Base-by-base conservation (phyloP, 2,888 invertebrate genomes). In the Dioctria rufipes region DNA sequence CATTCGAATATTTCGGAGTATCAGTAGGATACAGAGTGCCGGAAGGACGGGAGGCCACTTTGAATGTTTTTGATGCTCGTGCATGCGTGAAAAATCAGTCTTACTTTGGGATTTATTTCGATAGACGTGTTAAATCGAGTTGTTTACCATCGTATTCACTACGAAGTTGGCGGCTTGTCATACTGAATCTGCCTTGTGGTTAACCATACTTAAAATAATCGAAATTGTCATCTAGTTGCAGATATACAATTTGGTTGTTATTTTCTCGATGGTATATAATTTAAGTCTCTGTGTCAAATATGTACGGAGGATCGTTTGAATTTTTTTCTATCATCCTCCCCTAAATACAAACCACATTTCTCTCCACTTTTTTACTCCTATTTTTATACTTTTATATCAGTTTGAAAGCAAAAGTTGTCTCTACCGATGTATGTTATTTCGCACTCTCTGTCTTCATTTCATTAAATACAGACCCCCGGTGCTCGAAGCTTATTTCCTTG, bases 71-170 rank as follows among this genome's bases (percentile, higher is more conserved):
- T 65, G n/a, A 39, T 51, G 65, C 39, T 49, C 65, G 43, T 78
- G 63, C 78, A 78, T 65, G 78, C 63, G 78, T 78, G 65, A 78
- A 63, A 75, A 63, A 61, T 39, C 63, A 51, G 37, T 51, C 43
- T 51, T 49, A 78, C 49, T 78, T 63, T 51, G 39, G 46, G 61
- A 65, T 61, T 78, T 65, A 65, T 49, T 65, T 78, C 39, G 40
- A 40, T 46, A 51, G 65, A 78, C 78, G 63, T 78, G 63, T 78
- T 78, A 63, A 78, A 78, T 78, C 78, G 78, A 49, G n/a, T 61
- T 78, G 61, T 58, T 42, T 54, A 60, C 75, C 42, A 37, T 43
- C 11, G 39, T 6, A 61, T 5, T 75, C 75, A 51, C 60, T 13
- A 25, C 25, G 25, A 43, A 60, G 4, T 4, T 25, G 61, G 58